Evolutionary conservation across 2,797 vertebrate genomes (phyloP).

Genomic region (Enteromius anoplus): DNA sequence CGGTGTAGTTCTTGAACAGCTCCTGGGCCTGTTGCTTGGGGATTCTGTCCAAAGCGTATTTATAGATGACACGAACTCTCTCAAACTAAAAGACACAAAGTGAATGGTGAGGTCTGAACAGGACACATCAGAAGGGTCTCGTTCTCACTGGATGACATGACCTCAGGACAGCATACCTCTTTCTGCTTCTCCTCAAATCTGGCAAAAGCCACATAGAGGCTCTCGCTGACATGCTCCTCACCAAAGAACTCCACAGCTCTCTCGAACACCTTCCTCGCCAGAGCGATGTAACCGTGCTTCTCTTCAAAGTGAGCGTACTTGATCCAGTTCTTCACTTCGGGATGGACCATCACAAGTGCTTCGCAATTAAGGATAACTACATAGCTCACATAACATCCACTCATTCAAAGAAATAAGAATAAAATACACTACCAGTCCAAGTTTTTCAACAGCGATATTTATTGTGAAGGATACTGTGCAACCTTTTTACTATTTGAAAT

Average conservation of each 20-base stretch:
- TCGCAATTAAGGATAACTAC: slow-evolving; percentile 73
- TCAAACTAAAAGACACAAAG: slow-evolving; percentile 84
- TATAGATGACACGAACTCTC: slow-evolving; percentile 95
- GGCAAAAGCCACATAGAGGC: slow-evolving; percentile 94
- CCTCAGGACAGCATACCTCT: slow-evolving; percentile 75
- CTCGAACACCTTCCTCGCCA: slow-evolving; percentile 90
- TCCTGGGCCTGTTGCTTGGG: slow-evolving; percentile 94
- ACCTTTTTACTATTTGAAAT: no score
- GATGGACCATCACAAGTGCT: slow-evolving; percentile 93
- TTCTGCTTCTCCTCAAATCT: slow-evolving; percentile 97
- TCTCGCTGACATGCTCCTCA: slow-evolving; percentile 90
- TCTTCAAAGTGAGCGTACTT: slow-evolving; percentile 98
- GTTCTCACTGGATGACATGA: not conserved
- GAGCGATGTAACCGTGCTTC: slow-evolving; percentile 92
- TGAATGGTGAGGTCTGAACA: not conserved
- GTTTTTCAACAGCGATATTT: no score
- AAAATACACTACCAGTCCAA: not conserved
- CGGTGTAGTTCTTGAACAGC: slow-evolving; percentile 97
- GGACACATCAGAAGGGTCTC: not conserved
- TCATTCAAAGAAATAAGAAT: not conserved
- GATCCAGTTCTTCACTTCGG: slow-evolving; percentile 98
- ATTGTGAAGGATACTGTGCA: no score
- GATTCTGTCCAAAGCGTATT: slow-evolving; percentile 93
- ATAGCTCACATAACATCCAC: not conserved
- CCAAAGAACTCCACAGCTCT: slow-evolving; percentile 94